Evolutionary conservation across 1,140 invertebrate genomes (phyloP).

Genomic region (Drepana arcuata): DNA sequence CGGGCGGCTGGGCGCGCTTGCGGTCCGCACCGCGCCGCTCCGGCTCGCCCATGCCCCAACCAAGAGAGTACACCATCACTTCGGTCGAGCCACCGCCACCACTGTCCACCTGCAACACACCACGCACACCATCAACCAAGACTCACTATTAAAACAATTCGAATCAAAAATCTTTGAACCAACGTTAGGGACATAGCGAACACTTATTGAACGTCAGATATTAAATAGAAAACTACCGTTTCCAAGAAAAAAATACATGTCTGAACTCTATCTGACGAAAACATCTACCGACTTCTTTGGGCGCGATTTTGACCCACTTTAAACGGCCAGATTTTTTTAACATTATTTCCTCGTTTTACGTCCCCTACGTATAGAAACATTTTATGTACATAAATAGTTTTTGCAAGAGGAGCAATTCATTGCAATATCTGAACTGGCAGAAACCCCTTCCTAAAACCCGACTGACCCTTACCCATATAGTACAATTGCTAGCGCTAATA

Average conservation of each 20-base stretch:
- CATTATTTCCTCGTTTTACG: no score
- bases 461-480: no score
- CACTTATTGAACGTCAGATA: not conserved
- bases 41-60: conserved; percentile 68
- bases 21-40: conserved; percentile 62
- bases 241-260: no score
- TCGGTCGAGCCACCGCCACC: conserved; percentile 65
- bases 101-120: conserved; percentile 56
- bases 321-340: no score
- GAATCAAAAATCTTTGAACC: not conserved
- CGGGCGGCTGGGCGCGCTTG: conserved; percentile 57
- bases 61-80: conserved; percentile 70
- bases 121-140: conserved; percentile 1
- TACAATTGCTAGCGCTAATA: no score
- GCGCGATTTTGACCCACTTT: no score
- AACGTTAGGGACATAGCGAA: not conserved
- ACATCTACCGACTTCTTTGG: conserved; percentile 1
- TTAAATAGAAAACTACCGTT: not conserved
- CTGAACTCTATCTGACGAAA: not conserved
- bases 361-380: no score
- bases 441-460: no score
- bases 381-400: no score
- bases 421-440: no score
- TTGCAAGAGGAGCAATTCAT: no score
- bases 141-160: not conserved